Conservation (phyloP, 2,888 invertebrate genomes). For the Congeria kusceri region DNA sequence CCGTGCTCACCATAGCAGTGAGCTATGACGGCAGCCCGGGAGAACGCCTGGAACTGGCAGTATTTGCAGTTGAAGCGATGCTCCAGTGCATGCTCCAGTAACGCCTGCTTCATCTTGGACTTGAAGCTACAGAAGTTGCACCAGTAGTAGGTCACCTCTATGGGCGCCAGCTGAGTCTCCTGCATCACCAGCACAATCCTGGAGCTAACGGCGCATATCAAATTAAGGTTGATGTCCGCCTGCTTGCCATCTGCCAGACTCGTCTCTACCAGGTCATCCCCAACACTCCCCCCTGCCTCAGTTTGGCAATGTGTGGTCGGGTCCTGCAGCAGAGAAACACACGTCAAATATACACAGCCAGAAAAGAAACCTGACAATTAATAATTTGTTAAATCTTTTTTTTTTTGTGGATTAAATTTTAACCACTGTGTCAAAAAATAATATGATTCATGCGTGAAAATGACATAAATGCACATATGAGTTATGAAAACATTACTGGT, state of each 20-base stretch:
- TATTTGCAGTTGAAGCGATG: conserved; percentile 79
- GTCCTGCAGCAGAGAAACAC: background rate
- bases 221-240: conserved; percentile 66
- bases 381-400: too few species aligned
- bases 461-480: too few species aligned
- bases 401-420: too few species aligned
- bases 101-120: conserved; percentile 66
- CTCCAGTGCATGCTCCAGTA: conserved; percentile 75
- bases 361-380: too few species aligned
- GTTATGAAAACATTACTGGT: too few species aligned
- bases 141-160: conserved; percentile 76
- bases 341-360: too few species aligned
- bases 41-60: conserved; percentile 78
- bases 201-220: conserved; percentile 76
- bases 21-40: conserved; percentile 74
- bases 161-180: conserved; percentile 64
- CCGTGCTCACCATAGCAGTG: conserved; percentile 73
- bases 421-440: too few species aligned
- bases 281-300: background rate
- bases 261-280: background rate
- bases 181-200: conserved; percentile 59
- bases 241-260: conserved; percentile 14
- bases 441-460: too few species aligned
- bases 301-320: too few species aligned
- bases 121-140: conserved; percentile 80